phyloP scores from a whole-genome alignment of 2,113 vertebrate genomes.

The Cnemophilus loriae region DNA sequence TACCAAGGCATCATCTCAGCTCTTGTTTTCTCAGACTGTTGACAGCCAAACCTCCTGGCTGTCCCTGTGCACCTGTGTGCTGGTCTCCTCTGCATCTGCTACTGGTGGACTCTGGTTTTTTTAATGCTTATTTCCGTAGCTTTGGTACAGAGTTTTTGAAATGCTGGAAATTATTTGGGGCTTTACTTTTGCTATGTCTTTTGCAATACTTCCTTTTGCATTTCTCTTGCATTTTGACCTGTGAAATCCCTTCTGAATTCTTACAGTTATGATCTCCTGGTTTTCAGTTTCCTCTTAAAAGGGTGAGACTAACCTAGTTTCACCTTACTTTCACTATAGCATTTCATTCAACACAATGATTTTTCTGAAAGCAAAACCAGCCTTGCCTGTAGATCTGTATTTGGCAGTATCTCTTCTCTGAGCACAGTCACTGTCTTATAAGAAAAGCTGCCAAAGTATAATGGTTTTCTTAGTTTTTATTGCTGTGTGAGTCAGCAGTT shows the following conservation, averaged over 20 bases:
- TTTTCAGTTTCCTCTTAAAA: not conserved
- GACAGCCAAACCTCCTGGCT: not conserved
- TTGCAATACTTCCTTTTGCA: not conserved
- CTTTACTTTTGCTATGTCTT: not conserved
- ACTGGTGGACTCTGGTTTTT: not conserved
- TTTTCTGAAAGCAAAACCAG: not conserved
- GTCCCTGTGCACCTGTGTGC: not conserved
- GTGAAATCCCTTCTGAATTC: not conserved
- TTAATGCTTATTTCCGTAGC: not conserved
- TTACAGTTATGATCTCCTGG: not conserved
- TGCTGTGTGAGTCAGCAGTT: not conserved
- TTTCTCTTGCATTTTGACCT: not conserved
- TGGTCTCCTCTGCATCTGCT: not conserved
- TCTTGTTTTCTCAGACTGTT: not conserved
- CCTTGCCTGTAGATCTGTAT: not conserved
- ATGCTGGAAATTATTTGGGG: not conserved
- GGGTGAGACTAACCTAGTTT: not conserved
- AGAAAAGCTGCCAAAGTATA: not conserved
- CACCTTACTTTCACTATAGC: not conserved
- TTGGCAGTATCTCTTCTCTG: not conserved
- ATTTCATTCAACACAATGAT: not conserved
- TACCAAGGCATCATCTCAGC: not conserved
- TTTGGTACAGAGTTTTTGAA: not conserved
- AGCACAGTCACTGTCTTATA: not conserved
- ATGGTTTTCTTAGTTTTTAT: not conserved